These are phyloP conservation scores for Paradisaea rubra DNA, from an alignment of 2,113 vertebrate species.

Conservation along the genomic window DNA sequence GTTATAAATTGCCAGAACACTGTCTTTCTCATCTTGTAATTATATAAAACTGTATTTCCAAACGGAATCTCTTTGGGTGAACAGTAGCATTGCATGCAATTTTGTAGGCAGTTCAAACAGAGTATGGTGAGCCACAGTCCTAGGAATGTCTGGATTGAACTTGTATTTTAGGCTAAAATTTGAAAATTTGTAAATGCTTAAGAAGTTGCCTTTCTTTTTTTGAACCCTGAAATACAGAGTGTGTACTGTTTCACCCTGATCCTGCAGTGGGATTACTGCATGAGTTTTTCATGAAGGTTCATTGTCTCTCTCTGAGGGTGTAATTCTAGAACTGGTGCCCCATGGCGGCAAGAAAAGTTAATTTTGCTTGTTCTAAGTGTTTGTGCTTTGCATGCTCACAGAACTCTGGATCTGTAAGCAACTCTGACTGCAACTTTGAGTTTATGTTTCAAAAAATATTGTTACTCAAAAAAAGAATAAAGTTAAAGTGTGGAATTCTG, in stretches of 20 bases:
- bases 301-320: rapidly evolving
- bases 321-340: not conserved
- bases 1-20: not conserved
- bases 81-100: not conserved
- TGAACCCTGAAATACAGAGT: not conserved
- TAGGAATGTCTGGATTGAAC: not conserved
- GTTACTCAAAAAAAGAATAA: not conserved
- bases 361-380: not conserved
- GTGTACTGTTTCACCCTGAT: not conserved
- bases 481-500: not conserved
- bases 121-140: not conserved
- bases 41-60: not conserved
- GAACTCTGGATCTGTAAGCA: not conserved
- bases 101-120: not conserved
- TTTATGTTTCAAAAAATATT: not conserved
- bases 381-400: not conserved
- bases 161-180: not conserved
- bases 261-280: not conserved
- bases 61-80: not conserved
- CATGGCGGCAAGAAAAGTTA: not conserved
- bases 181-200: not conserved
- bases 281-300: not conserved
- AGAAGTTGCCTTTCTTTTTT: not conserved
- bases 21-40: not conserved
- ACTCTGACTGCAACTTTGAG: not conserved